Evolutionary conservation across 2,888 invertebrate genomes (phyloP), one percentile per base, ranked within the genome.

Genomic region (Chrysolina oricalcia): DNA sequence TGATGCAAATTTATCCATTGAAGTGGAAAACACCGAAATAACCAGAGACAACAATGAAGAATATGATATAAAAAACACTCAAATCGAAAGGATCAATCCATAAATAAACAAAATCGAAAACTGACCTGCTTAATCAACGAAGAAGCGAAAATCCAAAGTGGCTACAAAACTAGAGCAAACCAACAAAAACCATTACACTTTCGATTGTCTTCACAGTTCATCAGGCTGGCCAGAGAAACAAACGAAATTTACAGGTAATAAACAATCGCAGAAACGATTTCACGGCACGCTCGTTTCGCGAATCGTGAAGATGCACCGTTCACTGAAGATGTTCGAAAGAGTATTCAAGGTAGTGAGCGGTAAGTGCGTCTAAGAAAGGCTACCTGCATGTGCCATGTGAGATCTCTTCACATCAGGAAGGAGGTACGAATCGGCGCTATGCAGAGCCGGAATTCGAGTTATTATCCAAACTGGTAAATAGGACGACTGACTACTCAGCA

Each of bases 391-490:
- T 59, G 53, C 70, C 73, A 73, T 69, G 73, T 73, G 73, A 73
- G 73, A 76, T 73, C 56, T 73, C 70, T 63, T 73, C 70, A 35
- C 27, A 62, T 65, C 50, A 46, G 64, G 71, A 70, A 76, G 77
- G 77, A 76, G 74, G 75, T 65, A 73, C 62, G 64, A 75, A 76
- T 74, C 65, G 70, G 27, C 76, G 72, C 76, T 75, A 77, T 79
- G 81, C 82, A 81, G 80, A 75, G 69, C 81, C 80, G 84, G 82
- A 74, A 67, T 82, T 82, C 21, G 50, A 13, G 27, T 17, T 40
- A 17, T 50, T 15, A 50, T 19, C 11, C 2, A 27, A 48, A 23
- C 43, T 15, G 19, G 19, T 50, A 17, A 50, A n/a, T 50, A 19
- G 43, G 19, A 43, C 19, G 11, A 35, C 1, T 9, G 6, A 62